Conservation (phyloP, 2,888 invertebrate species). For the Drosophila infuscata region DNA sequence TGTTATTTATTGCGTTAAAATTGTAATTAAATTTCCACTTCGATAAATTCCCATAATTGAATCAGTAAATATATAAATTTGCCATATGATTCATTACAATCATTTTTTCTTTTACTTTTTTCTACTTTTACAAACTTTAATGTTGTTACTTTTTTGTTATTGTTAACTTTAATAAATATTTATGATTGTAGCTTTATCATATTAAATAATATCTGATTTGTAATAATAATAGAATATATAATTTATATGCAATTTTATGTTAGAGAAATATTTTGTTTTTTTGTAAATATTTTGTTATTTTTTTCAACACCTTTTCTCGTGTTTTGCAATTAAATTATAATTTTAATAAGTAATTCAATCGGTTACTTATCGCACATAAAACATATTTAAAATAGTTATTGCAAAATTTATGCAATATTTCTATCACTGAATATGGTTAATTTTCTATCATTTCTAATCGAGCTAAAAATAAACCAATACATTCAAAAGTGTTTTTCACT, state of each 20-base stretch:
- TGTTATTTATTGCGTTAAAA: conserved; percentile 1
- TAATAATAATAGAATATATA: not conserved
- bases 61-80: not conserved
- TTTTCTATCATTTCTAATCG: not conserved
- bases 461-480: not conserved
- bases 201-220: not conserved
- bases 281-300: not conserved
- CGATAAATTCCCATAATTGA: not conserved
- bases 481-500: not conserved
- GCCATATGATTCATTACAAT: not conserved
- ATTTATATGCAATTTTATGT: not conserved
- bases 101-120: not conserved
- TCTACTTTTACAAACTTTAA: not conserved
- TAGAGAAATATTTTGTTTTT: not conserved
- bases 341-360: not conserved
- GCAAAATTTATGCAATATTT: not conserved
- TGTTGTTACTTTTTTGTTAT: not conserved
- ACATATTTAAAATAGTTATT: not conserved
- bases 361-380: not conserved
- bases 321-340: not conserved
- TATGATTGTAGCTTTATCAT: not conserved
- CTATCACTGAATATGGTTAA: too few species aligned
- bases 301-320: not conserved
- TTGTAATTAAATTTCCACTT: conserved; percentile 3
- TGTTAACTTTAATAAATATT: not conserved